These are phyloP conservation scores for Aegithalos caudatus DNA, from an alignment of 2,113 vertebrate species.

Conservation along the genomic window DNA sequence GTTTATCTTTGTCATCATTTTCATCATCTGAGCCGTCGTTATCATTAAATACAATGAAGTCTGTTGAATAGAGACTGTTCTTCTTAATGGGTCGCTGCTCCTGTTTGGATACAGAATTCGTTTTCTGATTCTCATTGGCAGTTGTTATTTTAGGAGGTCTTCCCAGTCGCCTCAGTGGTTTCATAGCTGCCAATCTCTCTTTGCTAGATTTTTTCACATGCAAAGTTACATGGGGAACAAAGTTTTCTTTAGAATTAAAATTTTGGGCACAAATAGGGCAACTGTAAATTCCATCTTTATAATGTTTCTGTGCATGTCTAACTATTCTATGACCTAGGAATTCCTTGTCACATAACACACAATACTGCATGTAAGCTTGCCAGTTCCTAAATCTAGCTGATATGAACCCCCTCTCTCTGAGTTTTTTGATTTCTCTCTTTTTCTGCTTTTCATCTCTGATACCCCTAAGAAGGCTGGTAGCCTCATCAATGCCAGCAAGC, in stretches of 20 bases:
- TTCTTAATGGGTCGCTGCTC: slow-evolving; percentile 81
- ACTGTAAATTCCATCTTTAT: slow-evolving; percentile 86
- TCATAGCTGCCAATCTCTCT: slow-evolving; percentile 91
- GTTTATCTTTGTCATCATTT: slow-evolving; percentile 76
- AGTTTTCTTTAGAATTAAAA: slow-evolving; percentile 89
- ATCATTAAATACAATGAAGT: slow-evolving; percentile 76
- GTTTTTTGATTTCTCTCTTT: slow-evolving; percentile 89
- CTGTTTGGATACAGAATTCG: slow-evolving; percentile 76
- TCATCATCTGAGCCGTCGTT: slow-evolving; percentile 77
- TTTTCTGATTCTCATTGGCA: slow-evolving; percentile 74
- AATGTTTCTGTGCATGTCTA: slow-evolving; percentile 93
- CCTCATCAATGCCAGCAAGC: slow-evolving; percentile 75
- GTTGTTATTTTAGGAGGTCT: slow-evolving; percentile 78
- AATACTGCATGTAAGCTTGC: slow-evolving; percentile 99
- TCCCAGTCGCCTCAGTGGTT: slow-evolving; percentile 83
- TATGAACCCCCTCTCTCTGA: slow-evolving; percentile 90
- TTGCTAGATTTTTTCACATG: slow-evolving; percentile 97
- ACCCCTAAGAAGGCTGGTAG: slow-evolving; percentile 79
- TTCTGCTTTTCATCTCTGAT: slow-evolving; percentile 83
- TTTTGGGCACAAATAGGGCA: slow-evolving; percentile 94
- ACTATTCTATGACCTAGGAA: slow-evolving; percentile 96
- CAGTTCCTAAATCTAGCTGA: slow-evolving; percentile 94
- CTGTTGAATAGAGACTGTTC: slow-evolving; percentile 77
- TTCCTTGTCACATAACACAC: slow-evolving; percentile 95
- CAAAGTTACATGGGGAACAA: slow-evolving; percentile 91